A percentile compares a stretch with the other conserved stretches of the same genome.
Conservation (phyloP, 2,888 invertebrate species). For the Mythimna ferrago region DNA sequence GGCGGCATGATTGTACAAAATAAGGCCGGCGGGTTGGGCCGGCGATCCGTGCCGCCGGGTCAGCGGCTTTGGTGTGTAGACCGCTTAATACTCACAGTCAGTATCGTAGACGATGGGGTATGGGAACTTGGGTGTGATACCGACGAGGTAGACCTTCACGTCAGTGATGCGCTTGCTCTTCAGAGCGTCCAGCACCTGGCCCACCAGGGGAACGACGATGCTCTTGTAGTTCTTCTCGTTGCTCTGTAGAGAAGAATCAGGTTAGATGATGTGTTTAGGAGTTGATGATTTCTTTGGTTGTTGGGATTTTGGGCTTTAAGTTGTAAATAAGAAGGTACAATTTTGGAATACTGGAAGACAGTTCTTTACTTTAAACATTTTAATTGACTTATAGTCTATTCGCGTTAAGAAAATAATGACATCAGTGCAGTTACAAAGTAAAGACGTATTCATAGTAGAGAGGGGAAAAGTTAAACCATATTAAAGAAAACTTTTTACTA, state of each 20-base stretch:
- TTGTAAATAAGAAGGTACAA: not conserved
- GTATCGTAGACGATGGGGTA: conserved; percentile 86
- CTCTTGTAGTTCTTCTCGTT: conserved; percentile 93
- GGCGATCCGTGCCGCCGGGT: no score
- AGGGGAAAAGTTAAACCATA: no score
- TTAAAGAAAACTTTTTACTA: no score
- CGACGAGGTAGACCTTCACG: conserved; percentile 88
- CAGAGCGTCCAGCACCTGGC: conserved; percentile 90
- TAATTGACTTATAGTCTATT: no score
- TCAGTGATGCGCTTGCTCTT: conserved; percentile 89
- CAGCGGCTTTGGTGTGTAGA: no score
- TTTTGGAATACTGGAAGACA: not conserved
- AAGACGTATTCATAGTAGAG: no score
- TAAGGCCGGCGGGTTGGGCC: no score
- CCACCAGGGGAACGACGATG: conserved; percentile 91
- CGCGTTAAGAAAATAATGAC: no score
- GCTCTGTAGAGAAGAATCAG: conserved; percentile 72
- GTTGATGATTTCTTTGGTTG: not conserved
- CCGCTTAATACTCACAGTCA: conserved; percentile 84
- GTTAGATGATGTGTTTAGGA: not conserved
- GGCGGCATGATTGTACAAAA: no score
- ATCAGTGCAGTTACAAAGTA: no score
- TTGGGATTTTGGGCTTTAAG: not conserved
- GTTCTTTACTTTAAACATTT: no score
- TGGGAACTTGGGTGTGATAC: conserved; percentile 90